Evolutionary conservation across 2,113 vertebrate genomes (phyloP), one percentile per base, ranked within the genome.

Genomic region (Pygoscelis adeliae): DNA sequence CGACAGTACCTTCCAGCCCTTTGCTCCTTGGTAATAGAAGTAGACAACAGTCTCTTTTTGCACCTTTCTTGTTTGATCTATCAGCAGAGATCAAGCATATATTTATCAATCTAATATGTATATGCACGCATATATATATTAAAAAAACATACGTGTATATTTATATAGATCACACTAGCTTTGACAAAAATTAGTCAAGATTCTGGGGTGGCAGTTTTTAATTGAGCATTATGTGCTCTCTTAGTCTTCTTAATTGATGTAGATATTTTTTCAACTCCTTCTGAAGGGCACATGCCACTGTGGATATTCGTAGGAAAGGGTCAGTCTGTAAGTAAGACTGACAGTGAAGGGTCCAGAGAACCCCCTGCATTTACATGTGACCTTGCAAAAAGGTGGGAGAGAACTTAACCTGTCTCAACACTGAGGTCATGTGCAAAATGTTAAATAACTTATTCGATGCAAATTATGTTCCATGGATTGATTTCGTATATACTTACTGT

Each of bases 1-100:
- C 62, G 87, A 87, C 85, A 90, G 52, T 40, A 56, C n/a, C 91
- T 95, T 93, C 91, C 44, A 93, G 85, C 78, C 50, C 83, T 87
- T 50, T 72, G 70, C 47, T 90, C 44, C 47, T 67, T 71, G 11
- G 19, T 87, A 76, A 90, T 9, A 62, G 32, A 93, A 90, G 9
- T 5, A 93, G 85, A 74, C 71, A 92, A 14, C 19, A 46, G 27
- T 76, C 49, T 72, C 38, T 66, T 65, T 67, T 71, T 63, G 65
- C 52, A 78, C 74, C 71, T 81, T 85, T 91, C 59, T 78, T 7
- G 1, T 78, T 92, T 89, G 44, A 84, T 82, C 47, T 69, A 9
- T 55, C 55, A 74, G 32, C 42, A 82, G 40, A 90, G 53, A 85
- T 83, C 62, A 86, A 70, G n/a, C 18, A 34, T 61, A 2, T 71